Evolutionary conservation across 1,140 invertebrate genomes (phyloP).

Genomic region (Meloidogyne floridensis): DNA sequence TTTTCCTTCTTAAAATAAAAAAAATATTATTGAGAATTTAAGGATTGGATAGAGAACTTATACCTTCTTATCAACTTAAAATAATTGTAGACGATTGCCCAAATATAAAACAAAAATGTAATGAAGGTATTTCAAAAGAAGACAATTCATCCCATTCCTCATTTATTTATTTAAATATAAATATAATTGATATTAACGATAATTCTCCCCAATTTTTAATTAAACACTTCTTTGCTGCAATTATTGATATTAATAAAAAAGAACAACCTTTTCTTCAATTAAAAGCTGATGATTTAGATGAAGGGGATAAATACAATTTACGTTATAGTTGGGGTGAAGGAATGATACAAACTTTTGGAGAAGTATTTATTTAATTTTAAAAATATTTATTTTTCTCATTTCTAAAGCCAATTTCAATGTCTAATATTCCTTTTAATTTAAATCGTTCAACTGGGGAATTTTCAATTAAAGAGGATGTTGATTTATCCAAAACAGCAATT

Average conservation of each 20-base stretch:
- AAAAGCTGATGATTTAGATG: constrained; percentile 4
- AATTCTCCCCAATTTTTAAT: constrained; percentile 14
- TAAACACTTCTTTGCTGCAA: constrained; percentile 18
- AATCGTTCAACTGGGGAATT: constrained; percentile 11
- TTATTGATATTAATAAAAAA: neutral
- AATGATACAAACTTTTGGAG: constrained; percentile 3
- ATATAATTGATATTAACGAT: constrained; percentile 15
- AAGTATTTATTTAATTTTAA: neutral
- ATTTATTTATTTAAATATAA: constrained; percentile 10
- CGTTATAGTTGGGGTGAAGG: constrained; percentile 8
- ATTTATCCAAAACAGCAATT: neutral
- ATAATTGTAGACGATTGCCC: constrained; percentile 20
- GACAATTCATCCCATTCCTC: neutral
- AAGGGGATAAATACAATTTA: neutral
- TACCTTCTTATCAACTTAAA: constrained; percentile 8
- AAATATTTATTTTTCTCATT: neutral
- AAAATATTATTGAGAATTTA: neutral
- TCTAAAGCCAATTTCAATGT: constrained; percentile 17
- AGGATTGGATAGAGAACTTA: constrained; percentile 14
- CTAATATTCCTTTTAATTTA: constrained; percentile 12
- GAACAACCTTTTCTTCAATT: constrained; percentile 17
- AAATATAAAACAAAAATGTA: neutral
- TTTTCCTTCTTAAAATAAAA: no score
- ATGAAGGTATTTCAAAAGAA: neutral
- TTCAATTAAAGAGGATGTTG: neutral